Base-by-base conservation (phyloP, 2,888 invertebrate species). In the Dyspetes luteomarginatus region DNA sequence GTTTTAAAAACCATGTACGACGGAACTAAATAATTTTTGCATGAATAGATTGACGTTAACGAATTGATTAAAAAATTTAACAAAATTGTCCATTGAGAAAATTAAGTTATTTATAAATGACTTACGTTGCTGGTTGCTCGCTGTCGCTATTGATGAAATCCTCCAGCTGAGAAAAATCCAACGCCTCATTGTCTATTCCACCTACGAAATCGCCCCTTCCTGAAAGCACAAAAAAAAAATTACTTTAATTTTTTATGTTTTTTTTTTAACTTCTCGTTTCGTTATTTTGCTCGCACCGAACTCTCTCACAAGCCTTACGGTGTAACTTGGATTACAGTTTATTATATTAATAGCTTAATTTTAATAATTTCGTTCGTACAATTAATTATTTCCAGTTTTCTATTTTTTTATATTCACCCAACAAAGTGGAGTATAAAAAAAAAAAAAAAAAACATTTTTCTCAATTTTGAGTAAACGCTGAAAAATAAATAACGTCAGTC, bases 181-280 rank as follows among this genome's bases (percentile, higher is more conserved):
- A 92, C 19, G 95, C 96, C 88, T 96, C 96, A 93, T 96, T 97
- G 93, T 97, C 97, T 89, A 98, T 97, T 88, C 97, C 96, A 85
- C 96, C 96, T 85, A 95, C 95, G 90, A 96, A 96, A 92, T 96
- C 96, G 86, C 94, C 94, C 86, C 97, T 96, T 93, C 96, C 97
- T 97, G 93, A 36, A 83, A 92, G 88, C 82, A 85, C 85, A 62
- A 73, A 41, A 28, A 50, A 62, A 24, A 22, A 55, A 17, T n/a
- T 48, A 0, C 7, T 2, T 41, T 26, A 9, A 43, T 64, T 36
- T 1, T 7, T 1, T 15, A 41, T 50, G 36, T 52, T 26, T 24
- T 12, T n/a, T 5, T 56, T 36, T 24, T 19, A 2, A 62, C 36
- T 15, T n/a, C 19, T 60, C 36, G 15, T 68, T 68, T 36, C 48